These are phyloP conservation scores for Ceriagrion tenellum DNA, from an alignment of 2,888 invertebrate genomes.

Conservation along the genomic window DNA sequence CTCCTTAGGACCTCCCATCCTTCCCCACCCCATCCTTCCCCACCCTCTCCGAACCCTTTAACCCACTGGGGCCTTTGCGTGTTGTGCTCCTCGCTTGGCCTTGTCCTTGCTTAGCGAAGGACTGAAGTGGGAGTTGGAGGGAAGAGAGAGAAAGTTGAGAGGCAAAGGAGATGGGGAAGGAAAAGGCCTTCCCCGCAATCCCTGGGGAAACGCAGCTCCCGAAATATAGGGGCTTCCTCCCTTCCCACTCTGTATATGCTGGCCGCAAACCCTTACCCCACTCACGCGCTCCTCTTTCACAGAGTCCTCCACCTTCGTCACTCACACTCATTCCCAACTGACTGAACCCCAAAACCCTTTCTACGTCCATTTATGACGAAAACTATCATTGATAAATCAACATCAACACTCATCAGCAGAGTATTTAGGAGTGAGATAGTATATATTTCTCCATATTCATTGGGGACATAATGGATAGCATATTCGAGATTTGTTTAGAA, in stretches of 20 bases:
- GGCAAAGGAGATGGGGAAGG: neutral
- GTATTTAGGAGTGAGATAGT: too few relatives aligned
- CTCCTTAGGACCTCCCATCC: neutral
- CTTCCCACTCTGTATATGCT: neutral
- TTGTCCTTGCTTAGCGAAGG: slow-evolving; percentile 34
- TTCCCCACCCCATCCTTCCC: neutral
- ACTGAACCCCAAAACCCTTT: neutral
- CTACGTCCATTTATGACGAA: too few relatives aligned
- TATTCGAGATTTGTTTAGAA: too few relatives aligned
- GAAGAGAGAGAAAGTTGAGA: neutral
- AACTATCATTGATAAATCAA: too few relatives aligned
- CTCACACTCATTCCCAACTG: neutral
- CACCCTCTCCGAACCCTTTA: neutral
- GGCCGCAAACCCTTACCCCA: neutral
- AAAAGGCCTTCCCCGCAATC: neutral
- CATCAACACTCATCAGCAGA: too few relatives aligned
- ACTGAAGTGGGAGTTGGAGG: neutral
- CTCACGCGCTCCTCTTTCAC: neutral
- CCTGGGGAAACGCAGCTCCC: slow-evolving; percentile 15
- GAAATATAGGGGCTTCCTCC: slow-evolving; percentile 33
- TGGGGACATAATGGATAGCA: too few relatives aligned
- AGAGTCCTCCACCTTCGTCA: neutral
- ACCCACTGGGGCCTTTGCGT: slow-evolving; percentile 33
- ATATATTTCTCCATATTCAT: too few relatives aligned
- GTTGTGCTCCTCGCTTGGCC: slow-evolving; percentile 10